phyloP scores from a whole-genome alignment of 2,113 vertebrate genomes.

The Centropristis striata region DNA sequence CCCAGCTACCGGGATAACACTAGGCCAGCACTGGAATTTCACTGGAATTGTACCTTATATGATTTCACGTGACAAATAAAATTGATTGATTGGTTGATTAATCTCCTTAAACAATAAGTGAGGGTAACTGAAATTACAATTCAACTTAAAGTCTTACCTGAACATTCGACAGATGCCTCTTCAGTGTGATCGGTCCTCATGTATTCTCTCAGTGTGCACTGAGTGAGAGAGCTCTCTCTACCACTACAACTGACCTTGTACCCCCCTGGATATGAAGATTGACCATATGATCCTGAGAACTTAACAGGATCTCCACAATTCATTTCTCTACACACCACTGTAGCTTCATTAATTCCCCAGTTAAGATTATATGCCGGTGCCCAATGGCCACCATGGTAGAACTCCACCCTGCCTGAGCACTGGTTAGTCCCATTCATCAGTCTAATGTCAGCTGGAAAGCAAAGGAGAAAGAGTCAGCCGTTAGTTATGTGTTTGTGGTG shows the following conservation, averaged over 20 bases:
- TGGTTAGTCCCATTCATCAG: constrained; percentile 52
- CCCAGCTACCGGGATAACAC: too few species aligned
- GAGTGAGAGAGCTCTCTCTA: constrained; percentile 58
- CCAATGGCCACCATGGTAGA: constrained; percentile 52
- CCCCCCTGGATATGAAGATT: background rate
- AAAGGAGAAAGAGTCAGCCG: constrained; percentile 22
- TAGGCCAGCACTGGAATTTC: too few species aligned
- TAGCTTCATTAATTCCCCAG: constrained; percentile 70
- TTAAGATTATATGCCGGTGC: constrained; percentile 20
- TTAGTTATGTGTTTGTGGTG: too few species aligned
- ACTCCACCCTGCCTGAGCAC: constrained; percentile 76
- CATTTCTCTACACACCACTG: constrained; percentile 76
- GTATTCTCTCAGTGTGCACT: constrained; percentile 55
- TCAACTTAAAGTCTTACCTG: constrained; percentile 57
- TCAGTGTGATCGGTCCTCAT: background rate
- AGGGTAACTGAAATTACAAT: background rate
- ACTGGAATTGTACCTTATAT: too few species aligned
- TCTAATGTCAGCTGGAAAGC: constrained; percentile 54
- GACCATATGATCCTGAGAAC: constrained; percentile 23
- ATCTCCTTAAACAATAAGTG: too few species aligned
- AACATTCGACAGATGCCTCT: constrained; percentile 66
- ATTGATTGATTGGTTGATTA: too few species aligned
- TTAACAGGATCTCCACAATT: constrained; percentile 71
- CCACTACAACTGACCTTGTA: constrained; percentile 52
- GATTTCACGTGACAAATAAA: too few species aligned